Percentiles rank a stretch among this genome's conserved stretches.
Evolutionary conservation across 2,113 vertebrate species (phyloP).

Genomic region (Anarrhichthys ocellatus): DNA sequence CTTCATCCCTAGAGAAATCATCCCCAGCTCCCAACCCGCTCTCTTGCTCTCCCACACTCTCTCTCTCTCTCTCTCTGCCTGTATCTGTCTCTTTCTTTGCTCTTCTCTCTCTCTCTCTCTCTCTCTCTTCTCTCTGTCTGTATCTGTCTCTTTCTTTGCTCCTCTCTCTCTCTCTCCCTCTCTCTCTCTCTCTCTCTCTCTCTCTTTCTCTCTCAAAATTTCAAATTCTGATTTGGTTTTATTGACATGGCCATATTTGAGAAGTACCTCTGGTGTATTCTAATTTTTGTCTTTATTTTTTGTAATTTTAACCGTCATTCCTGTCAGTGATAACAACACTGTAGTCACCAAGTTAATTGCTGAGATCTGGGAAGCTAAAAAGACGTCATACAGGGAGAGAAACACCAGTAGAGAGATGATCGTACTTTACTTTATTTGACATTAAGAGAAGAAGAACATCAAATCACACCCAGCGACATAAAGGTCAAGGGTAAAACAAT

Average conservation of each 20-base stretch:
- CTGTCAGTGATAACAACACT: not conserved
- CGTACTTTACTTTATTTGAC: slow-evolving; percentile 2
- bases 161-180: not conserved
- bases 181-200: not conserved
- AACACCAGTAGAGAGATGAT: not conserved
- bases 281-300: slow-evolving; percentile 9
- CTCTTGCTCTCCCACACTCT: slow-evolving; percentile 60
- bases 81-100: slow-evolving; percentile 45
- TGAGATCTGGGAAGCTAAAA: not conserved
- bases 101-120: slow-evolving; percentile 29
- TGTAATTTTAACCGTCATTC: not conserved
- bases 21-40: slow-evolving; percentile 76
- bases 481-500: slow-evolving; percentile 10
- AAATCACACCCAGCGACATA: not conserved
- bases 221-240: slow-evolving; percentile 36
- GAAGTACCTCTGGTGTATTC: slow-evolving; percentile 20
- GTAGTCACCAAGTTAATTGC: slow-evolving; percentile 15
- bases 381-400: not conserved
- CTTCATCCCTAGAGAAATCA: slow-evolving; percentile 83
- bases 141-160: too few species aligned
- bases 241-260: slow-evolving; percentile 27
- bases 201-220: slow-evolving; percentile 14
- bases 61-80: slow-evolving; percentile 37
- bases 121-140: slow-evolving; percentile 3
- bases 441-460: not conserved